phyloP scores from a whole-genome alignment of 1,140 invertebrate species.

The Cydia splendana region DNA sequence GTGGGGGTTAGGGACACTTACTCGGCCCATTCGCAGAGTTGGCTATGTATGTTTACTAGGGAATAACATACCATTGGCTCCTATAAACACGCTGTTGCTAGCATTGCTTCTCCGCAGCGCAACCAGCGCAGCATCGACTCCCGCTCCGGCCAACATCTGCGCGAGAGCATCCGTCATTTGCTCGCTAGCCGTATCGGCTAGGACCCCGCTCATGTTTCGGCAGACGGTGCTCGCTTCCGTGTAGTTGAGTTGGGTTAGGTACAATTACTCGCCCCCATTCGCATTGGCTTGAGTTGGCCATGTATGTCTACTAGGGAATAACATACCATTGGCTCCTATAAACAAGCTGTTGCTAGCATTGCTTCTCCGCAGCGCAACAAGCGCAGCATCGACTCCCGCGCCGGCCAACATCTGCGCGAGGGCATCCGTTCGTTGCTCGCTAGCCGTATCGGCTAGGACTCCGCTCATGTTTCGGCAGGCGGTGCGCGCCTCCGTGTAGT shows the following conservation, averaged over 20 bases:
- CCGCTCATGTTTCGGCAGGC: slow-evolving; percentile 80
- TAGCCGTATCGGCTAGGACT: slow-evolving; percentile 81
- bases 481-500: slow-evolving; percentile 79
- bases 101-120: slow-evolving; percentile 73
- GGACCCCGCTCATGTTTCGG: slow-evolving; percentile 76
- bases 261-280: slow-evolving; percentile 13
- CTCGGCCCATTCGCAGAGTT: no score
- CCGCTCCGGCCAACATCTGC: slow-evolving; percentile 59
- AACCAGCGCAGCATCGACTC: slow-evolving; percentile 74
- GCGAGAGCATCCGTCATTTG: slow-evolving; percentile 80
- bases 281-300: no score
- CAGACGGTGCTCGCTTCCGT: slow-evolving; percentile 79
- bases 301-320: no score
- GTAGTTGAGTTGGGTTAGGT: slow-evolving; percentile 78
- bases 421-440: slow-evolving; percentile 80
- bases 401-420: slow-evolving; percentile 74
- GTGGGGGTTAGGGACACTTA: no score
- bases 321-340: slow-evolving; percentile 32
- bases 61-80: not conserved
- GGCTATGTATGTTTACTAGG: no score
- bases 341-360: slow-evolving; percentile 52
- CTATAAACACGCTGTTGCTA: slow-evolving; percentile 44
- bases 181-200: slow-evolving; percentile 82
- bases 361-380: slow-evolving; percentile 78
- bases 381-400: slow-evolving; percentile 62